Percentiles rank a stretch among this genome's conserved stretches.
Evolutionary conservation across 2,797 vertebrate genomes (phyloP).

Genomic region (Agapornis canus): DNA sequence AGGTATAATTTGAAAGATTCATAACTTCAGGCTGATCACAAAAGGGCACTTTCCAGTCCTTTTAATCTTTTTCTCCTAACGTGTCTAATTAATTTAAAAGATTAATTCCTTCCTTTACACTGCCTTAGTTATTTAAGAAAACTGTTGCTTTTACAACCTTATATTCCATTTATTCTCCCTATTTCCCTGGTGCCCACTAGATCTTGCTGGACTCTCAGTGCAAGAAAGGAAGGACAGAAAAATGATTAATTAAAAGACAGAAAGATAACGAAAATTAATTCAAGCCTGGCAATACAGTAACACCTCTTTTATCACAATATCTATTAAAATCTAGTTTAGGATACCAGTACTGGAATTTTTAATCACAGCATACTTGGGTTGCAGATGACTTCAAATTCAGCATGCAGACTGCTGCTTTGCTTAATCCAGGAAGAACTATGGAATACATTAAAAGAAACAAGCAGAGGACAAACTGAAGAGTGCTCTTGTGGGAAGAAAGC

Average conservation of each 20-base stretch:
- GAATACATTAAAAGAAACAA: neutral
- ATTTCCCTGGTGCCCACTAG: neutral
- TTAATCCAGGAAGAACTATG: neutral
- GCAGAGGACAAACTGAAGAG: neutral
- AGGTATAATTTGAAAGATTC: slow-evolving; percentile 11
- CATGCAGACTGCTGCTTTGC: neutral
- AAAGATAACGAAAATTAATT: slow-evolving; percentile 50
- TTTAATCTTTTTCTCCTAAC: slow-evolving; percentile 12
- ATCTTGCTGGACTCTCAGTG: neutral
- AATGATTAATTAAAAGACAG: neutral
- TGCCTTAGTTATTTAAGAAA: slow-evolving; percentile 15
- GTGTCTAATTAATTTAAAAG: slow-evolving; percentile 16
- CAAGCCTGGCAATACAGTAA: slow-evolving; percentile 23
- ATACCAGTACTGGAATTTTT: slow-evolving; percentile 25
- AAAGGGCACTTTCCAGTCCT: neutral
- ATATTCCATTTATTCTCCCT: neutral
- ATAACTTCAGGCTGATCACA: neutral
- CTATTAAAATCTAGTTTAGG: slow-evolving; percentile 48
- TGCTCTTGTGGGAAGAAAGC: neutral
- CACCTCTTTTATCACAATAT: neutral
- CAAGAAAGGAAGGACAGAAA: neutral
- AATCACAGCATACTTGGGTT: neutral
- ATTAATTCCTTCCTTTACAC: slow-evolving; percentile 4
- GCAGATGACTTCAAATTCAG: neutral
- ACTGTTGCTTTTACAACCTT: slow-evolving; percentile 33